phyloP scores from a whole-genome alignment of 2,888 invertebrate species.

The Ophion slaviceki region DNA sequence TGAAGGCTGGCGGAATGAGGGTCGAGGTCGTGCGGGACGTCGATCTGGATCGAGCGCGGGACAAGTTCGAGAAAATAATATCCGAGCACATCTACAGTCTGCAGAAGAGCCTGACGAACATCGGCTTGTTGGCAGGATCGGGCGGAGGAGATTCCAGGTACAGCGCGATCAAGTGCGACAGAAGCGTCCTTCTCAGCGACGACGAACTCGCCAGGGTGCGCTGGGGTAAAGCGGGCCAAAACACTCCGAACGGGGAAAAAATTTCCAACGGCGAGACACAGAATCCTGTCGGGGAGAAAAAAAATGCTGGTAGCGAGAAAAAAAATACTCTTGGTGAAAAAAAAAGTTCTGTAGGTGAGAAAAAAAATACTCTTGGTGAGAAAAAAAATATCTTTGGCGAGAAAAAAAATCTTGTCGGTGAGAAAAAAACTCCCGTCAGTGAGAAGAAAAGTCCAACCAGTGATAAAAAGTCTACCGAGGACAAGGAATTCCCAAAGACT shows the following conservation, averaged over 20 bases:
- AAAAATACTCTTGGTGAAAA: conserved; percentile 19
- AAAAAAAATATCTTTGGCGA: neutral
- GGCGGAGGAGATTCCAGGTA: conserved; percentile 76
- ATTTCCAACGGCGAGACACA: conserved; percentile 25
- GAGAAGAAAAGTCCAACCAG: neutral
- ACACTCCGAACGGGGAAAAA: neutral
- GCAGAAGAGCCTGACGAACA: conserved; percentile 78
- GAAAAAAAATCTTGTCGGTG: conserved; percentile 19
- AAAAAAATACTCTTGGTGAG: neutral
- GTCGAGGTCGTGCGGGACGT: conserved; percentile 80
- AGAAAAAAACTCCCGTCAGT: neutral
- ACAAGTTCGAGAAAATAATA: conserved; percentile 78
- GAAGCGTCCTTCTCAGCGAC: conserved; percentile 67
- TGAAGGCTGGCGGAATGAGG: conserved; percentile 76
- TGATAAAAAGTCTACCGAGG: neutral
- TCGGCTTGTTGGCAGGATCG: conserved; percentile 74
- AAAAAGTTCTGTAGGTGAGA: conserved; percentile 17
- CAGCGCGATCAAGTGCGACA: conserved; percentile 76
- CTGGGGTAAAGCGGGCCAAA: conserved; percentile 68
- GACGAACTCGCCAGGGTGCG: conserved; percentile 72
- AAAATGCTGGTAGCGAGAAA: neutral
- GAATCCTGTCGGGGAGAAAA: conserved; percentile 32
- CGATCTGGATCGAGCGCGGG: conserved; percentile 75
- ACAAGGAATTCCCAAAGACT: conserved; percentile 16
- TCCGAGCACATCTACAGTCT: conserved; percentile 83